Evolutionary conservation across 2,797 vertebrate species (phyloP), one percentile per base, ranked within the genome.

Genomic region (Chloroceryle inda): DNA sequence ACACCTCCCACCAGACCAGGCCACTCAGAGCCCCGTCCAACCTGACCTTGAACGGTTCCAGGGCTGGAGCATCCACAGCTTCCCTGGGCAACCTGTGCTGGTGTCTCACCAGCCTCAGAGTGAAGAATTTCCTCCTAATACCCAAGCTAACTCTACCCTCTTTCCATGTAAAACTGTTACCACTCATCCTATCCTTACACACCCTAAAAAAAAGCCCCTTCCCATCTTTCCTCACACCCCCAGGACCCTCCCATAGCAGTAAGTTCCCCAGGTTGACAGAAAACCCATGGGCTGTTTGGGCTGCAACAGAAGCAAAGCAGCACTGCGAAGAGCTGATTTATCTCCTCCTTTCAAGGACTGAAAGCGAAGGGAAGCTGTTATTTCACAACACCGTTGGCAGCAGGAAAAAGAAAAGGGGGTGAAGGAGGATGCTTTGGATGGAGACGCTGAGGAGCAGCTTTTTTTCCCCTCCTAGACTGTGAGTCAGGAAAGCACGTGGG

Each of bases 401-500:
- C 38, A 15, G 24, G 4, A 7, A 23, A 23, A 29, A 72, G 53
- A 59, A 35, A 45, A 47, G 37, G 37, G 73, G 88, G 27, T 59
- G 74, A 86, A 55, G 74, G 47, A 73, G 52, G 52, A 67, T 3
- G 1, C 12, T 66, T 38, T 11, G 71, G 87, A 37, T 33, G 67
- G 52, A 35, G 91, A 66, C 0, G 0, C 31, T 5, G n/a, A 61
- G 61, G 63, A 91, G 62, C n/a, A 12, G 47, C 0, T 0, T 33
- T 91, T 71, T 64, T 49, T 16, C n/a, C 53, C 45, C 24, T 90
- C 63, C 77, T 7, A 92, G 85, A 58, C 58, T 0, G 38, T 86
- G 94, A 95, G 82, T 95, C 83, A 93, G 89, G 80, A 68, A 75
- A 55, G 58, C 79, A 38, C 14, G 21, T 42, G 73, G 79, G 79